These are phyloP conservation scores for Ochropleura plecta DNA, from an alignment of 2,888 invertebrate species.

Conservation along the genomic window DNA sequence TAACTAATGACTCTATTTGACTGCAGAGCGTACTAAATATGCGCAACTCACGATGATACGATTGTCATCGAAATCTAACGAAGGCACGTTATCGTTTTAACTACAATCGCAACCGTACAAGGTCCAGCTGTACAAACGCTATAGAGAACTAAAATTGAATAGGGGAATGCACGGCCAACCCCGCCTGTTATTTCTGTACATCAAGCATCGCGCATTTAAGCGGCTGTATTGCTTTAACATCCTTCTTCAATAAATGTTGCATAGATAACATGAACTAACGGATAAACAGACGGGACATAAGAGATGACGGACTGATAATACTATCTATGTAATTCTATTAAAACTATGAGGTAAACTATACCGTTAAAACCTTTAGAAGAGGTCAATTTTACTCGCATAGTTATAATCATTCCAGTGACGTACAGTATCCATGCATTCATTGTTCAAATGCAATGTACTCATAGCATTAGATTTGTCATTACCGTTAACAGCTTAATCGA, in stretches of 20 bases:
- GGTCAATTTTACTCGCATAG: slow-evolving; percentile 57
- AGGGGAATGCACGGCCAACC: slow-evolving; percentile 8
- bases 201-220: slow-evolving; percentile 1
- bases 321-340: slow-evolving; percentile 56
- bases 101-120: not conserved
- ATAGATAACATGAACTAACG: slow-evolving; percentile 28
- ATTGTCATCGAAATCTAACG: slow-evolving; percentile 26
- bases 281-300: slow-evolving; percentile 39
- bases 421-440: slow-evolving; percentile 10
- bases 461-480: slow-evolving; percentile 28
- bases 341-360: slow-evolving; percentile 47
- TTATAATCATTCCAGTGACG: slow-evolving; percentile 18
- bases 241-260: slow-evolving; percentile 14
- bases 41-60: slow-evolving; percentile 26
- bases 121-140: not conserved
- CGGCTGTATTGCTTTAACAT: slow-evolving; percentile 13
- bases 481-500: slow-evolving; percentile 26
- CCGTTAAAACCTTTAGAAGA: slow-evolving; percentile 39
- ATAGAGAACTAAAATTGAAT: not conserved
- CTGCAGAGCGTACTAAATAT: slow-evolving; percentile 50
- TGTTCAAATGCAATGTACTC: slow-evolving; percentile 17
- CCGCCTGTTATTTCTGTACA: slow-evolving; percentile 4
- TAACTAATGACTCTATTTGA: slow-evolving; percentile 55
- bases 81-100: slow-evolving; percentile 6
- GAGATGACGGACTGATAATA: slow-evolving; percentile 64